Base-by-base conservation (phyloP, 2,797 vertebrate genomes). In the Propithecus deckenii region DNA sequence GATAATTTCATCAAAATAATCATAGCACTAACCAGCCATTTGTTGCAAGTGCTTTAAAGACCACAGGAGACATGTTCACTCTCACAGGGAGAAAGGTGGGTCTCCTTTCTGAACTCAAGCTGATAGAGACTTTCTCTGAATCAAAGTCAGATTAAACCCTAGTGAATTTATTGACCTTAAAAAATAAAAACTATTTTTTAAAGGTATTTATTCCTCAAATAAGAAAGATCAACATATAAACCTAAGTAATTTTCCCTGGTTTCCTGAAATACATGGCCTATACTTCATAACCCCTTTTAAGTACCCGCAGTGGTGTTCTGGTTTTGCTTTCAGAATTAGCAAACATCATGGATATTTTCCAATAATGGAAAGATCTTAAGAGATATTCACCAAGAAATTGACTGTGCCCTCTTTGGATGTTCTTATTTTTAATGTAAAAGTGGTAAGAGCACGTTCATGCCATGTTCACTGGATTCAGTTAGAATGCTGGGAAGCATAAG, bases 101-200 rank as follows among this genome's bases (percentile, higher is more conserved):
- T 67, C 50, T 89, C 63, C 18, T 17, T 89, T 95, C 76, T 55
- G 22, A 91, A 48, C 32, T 43, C 48, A 52, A 69, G 8, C 8
- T 41, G 41, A 86, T 4, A 13, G 32, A 48, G 25, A 89, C 32
- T 59, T 92, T 91, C 57, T 79, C 65, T 81, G 38, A 97, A 63
- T 91, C n/a, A 80, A 75, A 86, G 67, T 93, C 32, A 67, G 18
- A 80, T 41, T 79, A 67, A 59, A 95, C 57, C 17, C 65, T 74
- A 92, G 43, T 91, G 32, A 67, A 93, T 81, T 78, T 65, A 83
- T 61, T 86, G 65, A 86, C 11, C 4, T 95, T 85, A 83, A 94
- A 84, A 78, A 78, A 55, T 41, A 65, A 85, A 85, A 92, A 67
- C 8, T 5, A 50, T 46, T n/a, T 91, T 72, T 87, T 4, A 85